Evolutionary conservation across 2,797 vertebrate species (phyloP), one percentile per base, ranked within the genome.

Genomic region (Danio albolineatus): DNA sequence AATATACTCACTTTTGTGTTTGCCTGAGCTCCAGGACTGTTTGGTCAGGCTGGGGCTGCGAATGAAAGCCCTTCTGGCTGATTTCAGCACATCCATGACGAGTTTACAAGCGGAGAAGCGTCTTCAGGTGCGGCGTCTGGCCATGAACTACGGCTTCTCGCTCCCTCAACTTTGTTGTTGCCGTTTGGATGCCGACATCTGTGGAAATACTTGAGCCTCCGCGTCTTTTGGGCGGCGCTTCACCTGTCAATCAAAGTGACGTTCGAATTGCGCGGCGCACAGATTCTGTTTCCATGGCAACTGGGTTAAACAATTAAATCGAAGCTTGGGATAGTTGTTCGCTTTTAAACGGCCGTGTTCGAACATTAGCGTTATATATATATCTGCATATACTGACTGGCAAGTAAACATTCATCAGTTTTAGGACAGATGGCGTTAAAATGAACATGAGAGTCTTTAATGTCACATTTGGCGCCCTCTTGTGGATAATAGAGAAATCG

Each of bases 11-110:
- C 95, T 96, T 83, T 91, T 90, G 89, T 96, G 95, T 60, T 92
- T 90, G 79, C 93, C 89, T 73, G 92, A 83, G 75, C 86, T 91
- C 95, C 94, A 93, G 51, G 92, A 85, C 83, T 93, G 93, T 84
- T 94, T 95, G 85, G 93, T 94, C 21, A 92, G 80, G 88, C 93
- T 95, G 74, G 95, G 95, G 82, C 94, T 95, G 75, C 94, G 89
- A 78, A 95, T 94, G 60, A 96, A 92, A 17, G 93, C 94, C 64
- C 93, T 90, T 7, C 94, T 94, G 28, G 94, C 95, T 0, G 95
- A 95, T 70, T 92, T 93, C 2, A 96, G 87, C 43, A 94, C 94
- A 85, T 96, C 95, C 95, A 95, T 96, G 73, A 10, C 54, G 76
- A 41, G 79, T 16, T 19, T 4, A 13, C 13, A 17, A 61, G 70